Conservation (phyloP, 2,888 invertebrate species). For the Pseudeuparius sepicola region DNA sequence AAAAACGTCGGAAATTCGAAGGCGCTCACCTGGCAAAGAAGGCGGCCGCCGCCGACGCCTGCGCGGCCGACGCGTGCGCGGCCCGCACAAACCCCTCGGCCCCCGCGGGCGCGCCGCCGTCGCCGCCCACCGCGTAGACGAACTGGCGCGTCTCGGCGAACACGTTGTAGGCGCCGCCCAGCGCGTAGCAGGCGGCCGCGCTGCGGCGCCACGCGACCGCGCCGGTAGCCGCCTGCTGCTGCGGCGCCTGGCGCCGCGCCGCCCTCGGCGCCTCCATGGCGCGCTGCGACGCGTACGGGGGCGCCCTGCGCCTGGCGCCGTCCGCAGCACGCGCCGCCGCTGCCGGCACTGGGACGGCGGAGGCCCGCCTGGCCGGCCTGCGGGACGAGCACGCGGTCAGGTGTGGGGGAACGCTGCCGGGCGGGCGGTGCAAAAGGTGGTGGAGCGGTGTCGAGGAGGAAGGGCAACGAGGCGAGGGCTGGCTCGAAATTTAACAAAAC, state of each 20-base stretch:
- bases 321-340: constrained; percentile 29
- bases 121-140: constrained; percentile 45
- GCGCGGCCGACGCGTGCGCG: constrained; percentile 40
- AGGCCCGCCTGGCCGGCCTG: constrained; percentile 12
- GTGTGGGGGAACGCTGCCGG: constrained; percentile 19
- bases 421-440: constrained; percentile 21
- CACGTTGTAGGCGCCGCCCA: constrained; percentile 36
- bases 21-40: constrained; percentile 48
- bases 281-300: too few species aligned
- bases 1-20: too few species aligned
- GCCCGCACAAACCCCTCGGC: constrained; percentile 52
- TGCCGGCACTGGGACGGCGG: constrained; percentile 34
- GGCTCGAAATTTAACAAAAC: too few species aligned
- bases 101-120: constrained; percentile 46
- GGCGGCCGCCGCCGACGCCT: constrained; percentile 48
- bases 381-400: constrained; percentile 17
- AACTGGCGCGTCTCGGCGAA: constrained; percentile 45
- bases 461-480: too few species aligned
- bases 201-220: constrained; percentile 29
- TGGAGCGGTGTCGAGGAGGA: too few species aligned
- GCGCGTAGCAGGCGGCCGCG: constrained; percentile 28
- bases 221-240: constrained; percentile 25
- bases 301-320: too few species aligned
- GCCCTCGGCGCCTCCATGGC: background rate
- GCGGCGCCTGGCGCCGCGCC: constrained; percentile 4